Evolutionary conservation across 2,797 vertebrate species (phyloP), one percentile per base, ranked within the genome.

Genomic region (Mareca penelope): DNA sequence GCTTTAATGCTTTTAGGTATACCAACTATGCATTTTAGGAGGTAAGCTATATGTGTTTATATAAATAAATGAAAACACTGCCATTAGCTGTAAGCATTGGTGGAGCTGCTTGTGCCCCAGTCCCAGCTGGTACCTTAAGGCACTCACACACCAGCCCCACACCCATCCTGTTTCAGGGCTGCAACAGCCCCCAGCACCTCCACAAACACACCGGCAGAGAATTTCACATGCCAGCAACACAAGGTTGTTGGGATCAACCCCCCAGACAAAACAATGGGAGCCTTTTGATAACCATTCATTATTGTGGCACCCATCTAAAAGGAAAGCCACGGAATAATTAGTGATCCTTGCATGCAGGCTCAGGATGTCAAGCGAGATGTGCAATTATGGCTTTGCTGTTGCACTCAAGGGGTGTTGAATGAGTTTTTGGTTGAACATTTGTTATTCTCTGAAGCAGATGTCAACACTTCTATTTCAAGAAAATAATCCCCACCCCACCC

Each of bases 381-480:
- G 35, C 60, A 86, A 80, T 95, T 89, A 59, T 8, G 65, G 59
- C 21, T 76, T 35, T 65, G 56, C 80, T 50, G 42, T 7, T 14
- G 71, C 67, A 82, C 57, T 84, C 80, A 10, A 53, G 60, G 79
- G 85, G 89, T 46, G 93, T 44, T 76, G 90, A 76, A 67, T 65
- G 46, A 90, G 91, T 69, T 87, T 81, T 76, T 86, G 69, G 63
- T 44, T 73, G 77, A 88, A 80, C 37, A 67, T 89, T 86, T 88
- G 65, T 57, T 94, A 65, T 53, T 86, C 90, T 70, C 63, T 48
- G 40, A 80, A 84, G 72, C 73, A 89, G 77, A 81, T 73, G 76
- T 26, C 77, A 95, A 86, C 52, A n/a, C 67, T 90, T 85, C 63
- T 37, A 94, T 90, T 88, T 72, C 84, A 65, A 86, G 84, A 56